A percentile compares a stretch with the other conserved stretches of the same genome.
Evolutionary conservation across 2,888 invertebrate genomes (phyloP).

Genomic region (Cecidostiba fungosa): DNA sequence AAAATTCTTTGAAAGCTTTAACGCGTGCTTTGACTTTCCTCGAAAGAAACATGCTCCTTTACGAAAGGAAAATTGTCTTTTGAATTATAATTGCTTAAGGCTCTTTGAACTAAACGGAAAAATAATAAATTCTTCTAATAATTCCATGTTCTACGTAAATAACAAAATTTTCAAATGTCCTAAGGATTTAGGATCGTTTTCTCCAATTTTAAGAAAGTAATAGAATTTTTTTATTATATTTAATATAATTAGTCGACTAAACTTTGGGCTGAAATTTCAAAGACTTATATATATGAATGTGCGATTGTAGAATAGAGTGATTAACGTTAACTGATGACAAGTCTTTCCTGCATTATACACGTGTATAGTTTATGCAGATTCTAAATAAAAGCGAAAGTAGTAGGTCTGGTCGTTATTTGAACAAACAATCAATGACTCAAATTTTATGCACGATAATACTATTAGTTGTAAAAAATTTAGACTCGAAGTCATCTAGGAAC

Average conservation of each 20-base stretch:
- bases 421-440: slow-evolving; percentile 31
- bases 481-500: not conserved
- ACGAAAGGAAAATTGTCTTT: not conserved
- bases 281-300: slow-evolving; percentile 59
- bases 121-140: slow-evolving; percentile 13
- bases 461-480: slow-evolving; percentile 1
- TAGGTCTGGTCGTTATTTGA: slow-evolving; percentile 62
- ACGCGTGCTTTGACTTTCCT: not conserved
- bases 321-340: slow-evolving; percentile 53
- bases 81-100: slow-evolving; percentile 11
- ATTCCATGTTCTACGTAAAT: slow-evolving; percentile 29
- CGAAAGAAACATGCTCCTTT: not conserved
- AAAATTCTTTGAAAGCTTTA: slow-evolving; percentile 36
- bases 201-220: slow-evolving; percentile 57
- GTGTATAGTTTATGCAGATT: slow-evolving; percentile 51
- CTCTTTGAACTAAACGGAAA: slow-evolving; percentile 9
- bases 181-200: slow-evolving; percentile 46
- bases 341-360: slow-evolving; percentile 53
- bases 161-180: slow-evolving; percentile 29
- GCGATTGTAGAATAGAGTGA: slow-evolving; percentile 57
- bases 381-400: slow-evolving; percentile 20
- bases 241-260: slow-evolving; percentile 39
- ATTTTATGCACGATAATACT: not conserved
- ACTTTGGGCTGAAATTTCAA: slow-evolving; percentile 54
- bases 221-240: slow-evolving; percentile 53